Conservation (phyloP, 2,888 invertebrate genomes). For the Chymomyza caudatula region DNA sequence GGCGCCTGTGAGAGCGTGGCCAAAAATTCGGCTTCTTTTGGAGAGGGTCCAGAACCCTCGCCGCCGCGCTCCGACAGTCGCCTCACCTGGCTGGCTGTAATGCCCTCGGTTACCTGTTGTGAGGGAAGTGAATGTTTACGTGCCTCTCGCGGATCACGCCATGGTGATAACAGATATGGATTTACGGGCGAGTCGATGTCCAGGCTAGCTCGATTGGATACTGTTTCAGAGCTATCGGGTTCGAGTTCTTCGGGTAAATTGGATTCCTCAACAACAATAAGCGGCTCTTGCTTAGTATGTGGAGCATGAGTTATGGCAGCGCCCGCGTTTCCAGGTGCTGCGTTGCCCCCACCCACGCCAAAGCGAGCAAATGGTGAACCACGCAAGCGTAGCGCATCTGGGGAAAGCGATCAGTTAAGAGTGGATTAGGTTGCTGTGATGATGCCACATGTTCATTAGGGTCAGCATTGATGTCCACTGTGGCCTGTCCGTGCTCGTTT, state of each 20-base stretch:
- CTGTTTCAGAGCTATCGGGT: slow-evolving; percentile 77
- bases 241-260: slow-evolving; percentile 84
- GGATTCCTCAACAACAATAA: slow-evolving; percentile 90
- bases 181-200: slow-evolving; percentile 89
- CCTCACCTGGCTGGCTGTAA: slow-evolving; percentile 91
- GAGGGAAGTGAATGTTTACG: slow-evolving; percentile 91
- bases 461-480: slow-evolving; percentile 1
- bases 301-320: background rate
- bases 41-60: slow-evolving; percentile 86
- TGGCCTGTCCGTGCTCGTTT: background rate
- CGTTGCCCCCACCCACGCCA: slow-evolving; percentile 74
- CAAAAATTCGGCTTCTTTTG: slow-evolving; percentile 88
- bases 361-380: slow-evolving; percentile 83
- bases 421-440: slow-evolving; percentile 8
- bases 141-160: slow-evolving; percentile 85
- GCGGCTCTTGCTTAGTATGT: slow-evolving; percentile 82
- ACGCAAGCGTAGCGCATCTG: slow-evolving; percentile 81
- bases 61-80: slow-evolving; percentile 88
- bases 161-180: slow-evolving; percentile 89
- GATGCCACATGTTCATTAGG: slow-evolving; percentile 36
- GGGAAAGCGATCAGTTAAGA: slow-evolving; percentile 3
- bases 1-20: slow-evolving; percentile 89
- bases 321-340: background rate
- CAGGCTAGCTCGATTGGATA: slow-evolving; percentile 82
- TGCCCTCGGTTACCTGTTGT: slow-evolving; percentile 90